A percentile compares a stretch with the other conserved stretches of the same genome.
phyloP scores from a whole-genome alignment of 2,888 invertebrate species.

The Pyrrhosoma nymphula region DNA sequence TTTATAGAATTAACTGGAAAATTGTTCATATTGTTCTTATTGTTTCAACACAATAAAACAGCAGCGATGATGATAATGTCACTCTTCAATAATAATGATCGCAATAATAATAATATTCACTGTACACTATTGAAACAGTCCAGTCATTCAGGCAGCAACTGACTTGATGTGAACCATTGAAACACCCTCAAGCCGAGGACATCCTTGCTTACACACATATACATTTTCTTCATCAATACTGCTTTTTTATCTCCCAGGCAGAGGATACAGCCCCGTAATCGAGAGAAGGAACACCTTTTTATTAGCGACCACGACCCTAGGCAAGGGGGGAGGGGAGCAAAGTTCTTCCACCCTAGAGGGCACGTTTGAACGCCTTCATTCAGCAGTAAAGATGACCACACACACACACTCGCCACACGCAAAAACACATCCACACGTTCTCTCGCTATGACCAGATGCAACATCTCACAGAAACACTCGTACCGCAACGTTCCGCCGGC shows the following conservation, averaged over 20 bases:
- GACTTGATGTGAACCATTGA: constrained; percentile 58
- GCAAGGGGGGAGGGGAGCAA: constrained; percentile 29
- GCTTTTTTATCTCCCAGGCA: constrained; percentile 58
- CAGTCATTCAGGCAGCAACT: constrained; percentile 60
- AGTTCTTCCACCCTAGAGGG: constrained; percentile 37
- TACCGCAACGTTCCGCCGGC: constrained; percentile 12
- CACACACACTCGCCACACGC: constrained; percentile 35
- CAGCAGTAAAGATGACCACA: constrained; percentile 44
- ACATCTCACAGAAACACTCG: constrained; percentile 55
- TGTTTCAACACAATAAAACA: constrained; percentile 69
- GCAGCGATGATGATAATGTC: constrained; percentile 65
- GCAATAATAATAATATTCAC: constrained; percentile 66
- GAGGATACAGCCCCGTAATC: constrained; percentile 33
- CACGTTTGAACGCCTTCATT: constrained; percentile 12
- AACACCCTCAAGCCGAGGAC: constrained; percentile 17
- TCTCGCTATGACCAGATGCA: constrained; percentile 57
- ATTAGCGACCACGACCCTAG: constrained; percentile 4
- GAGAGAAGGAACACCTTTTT: constrained; percentile 58
- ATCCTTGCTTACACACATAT: constrained; percentile 53
- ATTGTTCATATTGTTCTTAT: constrained; percentile 68
- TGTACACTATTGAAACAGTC: constrained; percentile 67
- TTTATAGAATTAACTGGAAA: constrained; percentile 68
- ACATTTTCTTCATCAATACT: constrained; percentile 38
- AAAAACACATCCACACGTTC: constrained; percentile 30
- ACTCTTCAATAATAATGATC: constrained; percentile 67